These are phyloP conservation scores for Saturnia pavonia DNA, from an alignment of 2,888 invertebrate genomes.

Conservation along the genomic window DNA sequence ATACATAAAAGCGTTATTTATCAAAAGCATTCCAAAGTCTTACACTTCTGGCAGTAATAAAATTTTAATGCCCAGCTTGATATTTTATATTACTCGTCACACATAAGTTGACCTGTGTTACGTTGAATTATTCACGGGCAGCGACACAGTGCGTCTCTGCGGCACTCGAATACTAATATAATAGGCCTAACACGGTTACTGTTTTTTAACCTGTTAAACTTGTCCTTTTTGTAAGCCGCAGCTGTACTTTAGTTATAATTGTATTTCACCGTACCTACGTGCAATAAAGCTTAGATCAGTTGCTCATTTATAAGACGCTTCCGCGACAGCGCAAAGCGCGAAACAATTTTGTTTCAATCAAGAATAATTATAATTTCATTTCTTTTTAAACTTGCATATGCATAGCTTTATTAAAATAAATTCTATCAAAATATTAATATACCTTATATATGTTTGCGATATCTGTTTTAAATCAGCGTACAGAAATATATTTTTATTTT, in stretches of 20 bases:
- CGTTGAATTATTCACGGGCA: conserved; percentile 59
- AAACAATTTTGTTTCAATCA: background rate
- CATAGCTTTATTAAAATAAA: too few relatives aligned
- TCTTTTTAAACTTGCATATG: too few relatives aligned
- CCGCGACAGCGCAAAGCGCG: background rate
- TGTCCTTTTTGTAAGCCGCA: conserved; percentile 18
- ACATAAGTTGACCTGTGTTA: conserved; percentile 48
- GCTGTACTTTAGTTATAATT: background rate
- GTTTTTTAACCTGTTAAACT: conserved; percentile 31
- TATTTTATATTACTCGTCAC: conserved; percentile 54
- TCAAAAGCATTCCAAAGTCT: conserved; percentile 11
- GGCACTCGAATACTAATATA: conserved; percentile 54
- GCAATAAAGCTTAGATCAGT: background rate
- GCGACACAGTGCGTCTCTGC: conserved; percentile 34
- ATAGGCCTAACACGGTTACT: conserved; percentile 36
- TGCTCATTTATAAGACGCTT: background rate
- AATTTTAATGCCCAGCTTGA: conserved; percentile 34
- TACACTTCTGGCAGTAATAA: conserved; percentile 12
- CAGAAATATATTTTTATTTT: too few relatives aligned
- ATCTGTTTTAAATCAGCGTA: too few relatives aligned
- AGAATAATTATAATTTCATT: background rate
- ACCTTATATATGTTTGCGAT: too few relatives aligned
- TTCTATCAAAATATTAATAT: too few relatives aligned
- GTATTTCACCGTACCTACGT: background rate
- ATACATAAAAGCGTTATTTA: conserved; percentile 5